Evolutionary conservation across 2,113 vertebrate genomes (phyloP), one percentile per base, ranked within the genome.

Genomic region (Thalassarche chlororhynchos): DNA sequence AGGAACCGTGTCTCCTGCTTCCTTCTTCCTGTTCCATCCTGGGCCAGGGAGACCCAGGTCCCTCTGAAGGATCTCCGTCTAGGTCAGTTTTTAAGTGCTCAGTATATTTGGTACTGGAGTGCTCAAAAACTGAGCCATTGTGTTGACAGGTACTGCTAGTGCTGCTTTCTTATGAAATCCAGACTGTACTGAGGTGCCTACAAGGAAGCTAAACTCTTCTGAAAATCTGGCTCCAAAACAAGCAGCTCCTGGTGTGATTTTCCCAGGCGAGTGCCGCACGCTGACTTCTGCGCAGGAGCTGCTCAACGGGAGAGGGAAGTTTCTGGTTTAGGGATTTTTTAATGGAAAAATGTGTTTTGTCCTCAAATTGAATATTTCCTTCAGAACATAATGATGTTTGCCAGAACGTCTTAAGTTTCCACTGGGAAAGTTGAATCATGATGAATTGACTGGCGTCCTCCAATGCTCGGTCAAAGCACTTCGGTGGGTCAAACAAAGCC

Each of bases 311-410:
- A 95, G 64, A 70, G 25, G 47, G 47, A 91, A 91, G n/a, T 46
- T 92, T 66, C 84, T 91, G 51, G 26, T 60, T 94, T 31, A 60
- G 55, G 29, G 15, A 0, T 83, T 77, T 88, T 52, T 46, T 26
- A 55, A 58, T 64, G 38, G 61, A 68, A 82, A 83, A 94, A 84
- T n/a, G 25, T 2, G 4, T 62, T 94, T 89, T 96, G 61, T 94
- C 61, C 84, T 87, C 81, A 82, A 95, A 95, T 93, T 81, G 87
- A 96, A 69, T 51, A 57, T 94, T 93, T 95, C 93, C 96, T 78
- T 78, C 74, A 87, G 64, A 78, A 82, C 60, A 68, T 0, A 10
- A 20, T 17, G 18, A 9, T 44, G 72, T 66, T 70, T 91, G 80
- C 89, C 91, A 95, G 87, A 81, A 87, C 0, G 0, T 78, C 89